Percentiles rank a stretch among this genome's conserved stretches.
Conservation (phyloP, 2,888 invertebrate genomes). For the Diaperis boleti region DNA sequence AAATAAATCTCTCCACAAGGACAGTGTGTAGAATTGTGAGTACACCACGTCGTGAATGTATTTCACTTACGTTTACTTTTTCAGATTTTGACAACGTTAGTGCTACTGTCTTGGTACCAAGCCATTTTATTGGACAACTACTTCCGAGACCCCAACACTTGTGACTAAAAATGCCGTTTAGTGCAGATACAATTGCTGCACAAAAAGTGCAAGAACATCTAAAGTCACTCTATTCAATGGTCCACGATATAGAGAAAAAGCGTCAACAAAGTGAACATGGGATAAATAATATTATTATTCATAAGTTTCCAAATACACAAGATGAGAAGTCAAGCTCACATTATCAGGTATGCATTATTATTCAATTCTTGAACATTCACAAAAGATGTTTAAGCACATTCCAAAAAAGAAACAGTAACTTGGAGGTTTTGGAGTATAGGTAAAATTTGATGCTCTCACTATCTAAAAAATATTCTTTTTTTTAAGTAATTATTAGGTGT, state of each 20-base stretch:
- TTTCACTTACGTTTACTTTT: constrained; percentile 27
- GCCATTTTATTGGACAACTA: constrained; percentile 66
- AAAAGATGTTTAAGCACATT: constrained; percentile 53
- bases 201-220: constrained; percentile 81
- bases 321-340: constrained; percentile 60
- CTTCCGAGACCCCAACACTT: constrained; percentile 44
- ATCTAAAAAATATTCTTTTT: too few species aligned
- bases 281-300: constrained; percentile 80
- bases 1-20: constrained; percentile 46
- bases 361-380: constrained; percentile 37
- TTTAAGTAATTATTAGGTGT: too few species aligned
- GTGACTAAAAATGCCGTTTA: constrained; percentile 74
- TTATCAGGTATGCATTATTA: constrained; percentile 54
- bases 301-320: constrained; percentile 73
- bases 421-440: constrained; percentile 4
- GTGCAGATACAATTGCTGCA: constrained; percentile 79
- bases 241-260: constrained; percentile 86
- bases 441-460: too few species aligned
- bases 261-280: constrained; percentile 84
- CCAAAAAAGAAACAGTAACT: constrained; percentile 23
- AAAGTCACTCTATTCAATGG: constrained; percentile 79
- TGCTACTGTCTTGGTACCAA: constrained; percentile 69
- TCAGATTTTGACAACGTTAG: constrained; percentile 56
- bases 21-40: constrained; percentile 54
- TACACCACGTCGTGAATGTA: constrained; percentile 10